Percentiles rank a stretch among this genome's conserved stretches.
These are phyloP conservation scores for Drosophila baimaii DNA, from an alignment of 1,140 invertebrate species.

Conservation along the genomic window DNA sequence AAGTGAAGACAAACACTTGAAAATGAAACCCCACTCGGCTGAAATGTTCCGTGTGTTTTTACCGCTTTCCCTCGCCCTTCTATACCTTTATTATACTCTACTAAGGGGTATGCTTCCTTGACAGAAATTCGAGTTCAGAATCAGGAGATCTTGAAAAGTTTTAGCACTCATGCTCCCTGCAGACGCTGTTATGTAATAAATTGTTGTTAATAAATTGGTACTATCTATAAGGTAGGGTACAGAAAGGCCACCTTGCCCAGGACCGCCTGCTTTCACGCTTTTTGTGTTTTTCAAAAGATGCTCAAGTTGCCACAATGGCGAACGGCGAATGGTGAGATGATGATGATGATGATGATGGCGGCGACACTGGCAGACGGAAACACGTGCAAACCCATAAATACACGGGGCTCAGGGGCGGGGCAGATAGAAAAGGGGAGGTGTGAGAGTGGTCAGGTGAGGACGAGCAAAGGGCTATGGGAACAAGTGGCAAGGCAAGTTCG, in stretches of 20 bases:
- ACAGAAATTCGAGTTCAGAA: not conserved
- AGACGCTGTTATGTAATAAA: too few relatives aligned
- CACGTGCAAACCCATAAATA: slow-evolving; percentile 66
- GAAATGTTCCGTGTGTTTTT: slow-evolving; percentile 32
- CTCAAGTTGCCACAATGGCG: slow-evolving; percentile 62
- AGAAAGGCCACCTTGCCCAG: too few relatives aligned
- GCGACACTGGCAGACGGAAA: slow-evolving; percentile 62
- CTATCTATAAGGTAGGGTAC: not conserved
- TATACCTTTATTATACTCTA: not conserved
- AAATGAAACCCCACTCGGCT: slow-evolving; percentile 67
- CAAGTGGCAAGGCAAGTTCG: slow-evolving; percentile 25
- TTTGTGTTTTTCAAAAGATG: slow-evolving; percentile 59
- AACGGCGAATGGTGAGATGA: slow-evolving; percentile 26
- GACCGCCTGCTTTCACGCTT: not conserved
- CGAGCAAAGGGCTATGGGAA: not conserved
- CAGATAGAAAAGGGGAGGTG: not conserved
- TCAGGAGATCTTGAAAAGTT: too few relatives aligned
- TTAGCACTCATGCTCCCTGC: too few relatives aligned
- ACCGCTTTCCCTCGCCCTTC: not conserved
- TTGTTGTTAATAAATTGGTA: slow-evolving; percentile 7
- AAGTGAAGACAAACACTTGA: slow-evolving; percentile 60
- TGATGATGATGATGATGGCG: slow-evolving; percentile 29
- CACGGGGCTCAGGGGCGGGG: slow-evolving; percentile 12
- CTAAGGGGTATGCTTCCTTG: too few relatives aligned
- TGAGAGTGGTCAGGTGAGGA: not conserved